phyloP scores from a whole-genome alignment of 2,888 invertebrate species.

The Thera britannica region DNA sequence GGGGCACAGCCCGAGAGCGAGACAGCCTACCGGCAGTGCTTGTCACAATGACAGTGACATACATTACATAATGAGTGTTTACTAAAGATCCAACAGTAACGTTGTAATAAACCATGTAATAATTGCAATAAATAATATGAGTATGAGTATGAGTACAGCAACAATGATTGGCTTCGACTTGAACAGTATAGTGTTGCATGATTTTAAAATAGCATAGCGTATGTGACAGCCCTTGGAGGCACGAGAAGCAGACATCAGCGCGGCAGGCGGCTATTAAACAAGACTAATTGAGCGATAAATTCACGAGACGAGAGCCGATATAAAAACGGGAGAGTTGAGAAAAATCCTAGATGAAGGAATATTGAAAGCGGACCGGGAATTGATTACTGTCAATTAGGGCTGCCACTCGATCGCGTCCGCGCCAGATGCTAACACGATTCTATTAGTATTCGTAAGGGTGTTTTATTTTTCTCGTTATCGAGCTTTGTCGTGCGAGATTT shows the following conservation, averaged over 20 bases:
- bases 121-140: too few species aligned
- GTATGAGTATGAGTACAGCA: too few species aligned
- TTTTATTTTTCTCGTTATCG: conserved; percentile 44
- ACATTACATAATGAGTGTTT: too few species aligned
- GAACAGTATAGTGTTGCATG: not conserved
- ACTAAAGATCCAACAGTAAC: too few species aligned
- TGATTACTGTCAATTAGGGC: conserved; percentile 83
- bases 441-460: conserved; percentile 52
- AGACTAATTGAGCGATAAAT: conserved; percentile 86
- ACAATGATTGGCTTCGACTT: too few species aligned
- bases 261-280: conserved; percentile 85
- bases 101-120: too few species aligned
- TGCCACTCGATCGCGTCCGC: conserved; percentile 67
- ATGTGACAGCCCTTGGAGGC: conserved; percentile 70
- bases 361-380: conserved; percentile 82
- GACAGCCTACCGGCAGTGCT: too few species aligned
- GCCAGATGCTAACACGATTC: conserved; percentile 71
- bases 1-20: too few species aligned
- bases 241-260: conserved; percentile 83
- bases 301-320: conserved; percentile 79
- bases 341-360: conserved; percentile 75
- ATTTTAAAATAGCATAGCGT: not conserved
- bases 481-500: conserved; percentile 35
- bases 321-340: conserved; percentile 78
- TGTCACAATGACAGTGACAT: too few species aligned